A percentile compares a stretch with the other conserved stretches of the same genome.
Conservation (phyloP, 2,888 invertebrate species). For the Eupithecia vulgata region DNA sequence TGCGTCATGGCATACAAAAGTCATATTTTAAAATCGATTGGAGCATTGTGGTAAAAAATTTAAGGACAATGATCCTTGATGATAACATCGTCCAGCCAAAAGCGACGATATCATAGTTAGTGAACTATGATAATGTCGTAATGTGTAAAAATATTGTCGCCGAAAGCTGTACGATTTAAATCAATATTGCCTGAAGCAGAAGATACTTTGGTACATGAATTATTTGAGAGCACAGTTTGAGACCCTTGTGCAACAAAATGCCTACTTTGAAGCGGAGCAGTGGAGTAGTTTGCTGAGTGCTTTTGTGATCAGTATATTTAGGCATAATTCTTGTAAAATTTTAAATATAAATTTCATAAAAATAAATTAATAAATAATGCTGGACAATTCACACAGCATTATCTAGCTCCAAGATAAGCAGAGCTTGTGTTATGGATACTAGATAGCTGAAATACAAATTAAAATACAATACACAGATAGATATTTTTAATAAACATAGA, state of each 20-base stretch:
- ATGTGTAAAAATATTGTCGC: slow-evolving; percentile 3
- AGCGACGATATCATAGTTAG: not conserved
- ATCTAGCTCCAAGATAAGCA: too few relatives aligned
- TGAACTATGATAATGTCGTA: too few relatives aligned
- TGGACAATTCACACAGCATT: too few relatives aligned
- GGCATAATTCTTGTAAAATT: slow-evolving; percentile 10
- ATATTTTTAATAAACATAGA: too few relatives aligned
- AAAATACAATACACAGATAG: too few relatives aligned
- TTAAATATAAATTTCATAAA: too few relatives aligned
- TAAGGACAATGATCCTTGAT: not conserved
- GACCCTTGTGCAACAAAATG: slow-evolving; percentile 30
- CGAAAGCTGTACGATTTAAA: slow-evolving; percentile 44
- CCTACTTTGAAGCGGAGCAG: slow-evolving; percentile 12
- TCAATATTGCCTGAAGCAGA: slow-evolving; percentile 34
- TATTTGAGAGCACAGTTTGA: slow-evolving; percentile 57
- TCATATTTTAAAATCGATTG: too few relatives aligned
- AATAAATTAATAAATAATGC: too few relatives aligned
- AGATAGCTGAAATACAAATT: too few relatives aligned
- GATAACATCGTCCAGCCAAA: not conserved
- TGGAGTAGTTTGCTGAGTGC: slow-evolving; percentile 2
- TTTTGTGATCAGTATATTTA: not conserved
- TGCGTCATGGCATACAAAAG: too few relatives aligned
- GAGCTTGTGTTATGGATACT: too few relatives aligned
- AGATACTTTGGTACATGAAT: slow-evolving; percentile 57
- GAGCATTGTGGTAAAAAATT: not conserved